Base-by-base conservation (phyloP, 2,888 invertebrate species). In the Andrena fulva region DNA sequence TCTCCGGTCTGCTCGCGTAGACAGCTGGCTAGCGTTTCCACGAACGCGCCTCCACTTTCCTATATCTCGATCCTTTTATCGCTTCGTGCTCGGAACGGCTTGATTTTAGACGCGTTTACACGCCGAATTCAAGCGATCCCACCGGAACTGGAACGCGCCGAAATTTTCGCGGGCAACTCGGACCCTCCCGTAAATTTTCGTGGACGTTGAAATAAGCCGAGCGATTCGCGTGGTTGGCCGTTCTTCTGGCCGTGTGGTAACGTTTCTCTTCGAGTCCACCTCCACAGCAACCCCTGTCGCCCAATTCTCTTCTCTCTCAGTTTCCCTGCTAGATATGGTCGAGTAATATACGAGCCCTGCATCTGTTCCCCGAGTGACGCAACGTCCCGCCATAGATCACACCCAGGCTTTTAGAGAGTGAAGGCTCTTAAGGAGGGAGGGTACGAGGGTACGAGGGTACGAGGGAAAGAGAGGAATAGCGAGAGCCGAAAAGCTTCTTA, bases 311-410 rank as follows among this genome's bases (percentile, higher is more conserved):
- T 70, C 72, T 72, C 77, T 66, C 78, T 70, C 74, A 85, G 80
- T 84, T 86, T 80, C 81, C 82, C 89, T 89, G 87, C 89, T 89
- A 92, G 93, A 93, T 93, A 94, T 92, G 92, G 88, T 87, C 88
- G 92, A 91, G 92, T 93, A 93, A 94, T 93, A 93, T 94, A 94
- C 93, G 93, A 93, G 92, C 92, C 91, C 92, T 93, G 93, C 94
- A 93, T 94, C 93, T 94, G 93, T 93, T 94, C 93, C 91, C 90
- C 91, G 92, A 95, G 95, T 95, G 95, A 95, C 95, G 95, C 95
- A 95, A 95, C 95, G 95, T 95, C 95, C 95, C 94, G 95, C 95
- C 95, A 95, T 95, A 95, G 95, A 95, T 95, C 95, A 95, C 94
- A 93, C 92, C 93, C 95, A 95, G 95, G 95, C 95, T 95, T 95